phyloP scores from a whole-genome alignment of 2,113 vertebrate genomes.

The Conger conger region DNA sequence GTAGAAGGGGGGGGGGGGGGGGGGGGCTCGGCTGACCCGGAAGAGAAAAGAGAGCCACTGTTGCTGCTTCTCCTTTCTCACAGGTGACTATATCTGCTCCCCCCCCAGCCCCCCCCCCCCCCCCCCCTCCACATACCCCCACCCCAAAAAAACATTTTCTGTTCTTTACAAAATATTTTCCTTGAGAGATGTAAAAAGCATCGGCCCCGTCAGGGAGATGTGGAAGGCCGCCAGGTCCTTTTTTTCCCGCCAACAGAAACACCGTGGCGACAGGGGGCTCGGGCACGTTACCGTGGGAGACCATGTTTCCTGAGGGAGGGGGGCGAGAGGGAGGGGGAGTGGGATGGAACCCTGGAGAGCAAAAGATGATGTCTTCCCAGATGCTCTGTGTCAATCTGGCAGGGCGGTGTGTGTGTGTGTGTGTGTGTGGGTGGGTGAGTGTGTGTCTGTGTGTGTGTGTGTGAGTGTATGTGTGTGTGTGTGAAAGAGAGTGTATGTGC shows the following conservation, averaged over 20 bases:
- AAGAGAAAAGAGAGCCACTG: not conserved
- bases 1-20: too few species aligned
- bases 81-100: not conserved
- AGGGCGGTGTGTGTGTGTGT: not conserved
- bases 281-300: not conserved
- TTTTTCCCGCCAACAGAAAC: constrained; percentile 10
- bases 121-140: too few species aligned
- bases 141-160: not conserved
- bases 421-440: not conserved
- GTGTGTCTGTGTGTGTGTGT: not conserved
- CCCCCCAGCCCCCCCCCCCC: too few species aligned
- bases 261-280: not conserved
- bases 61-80: not conserved
- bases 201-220: not conserved
- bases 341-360: too few species aligned
- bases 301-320: not conserved
- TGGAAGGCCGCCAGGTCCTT: not conserved
- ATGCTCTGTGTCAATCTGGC: not conserved
- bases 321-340: too few species aligned
- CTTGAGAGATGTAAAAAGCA: constrained; percentile 14
- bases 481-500: too few species aligned
- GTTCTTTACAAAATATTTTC: constrained; percentile 19
- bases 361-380: not conserved
- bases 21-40: not conserved
- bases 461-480: not conserved